These are phyloP conservation scores for Nezara viridula DNA, from an alignment of 2,888 invertebrate genomes.

Conservation along the genomic window DNA sequence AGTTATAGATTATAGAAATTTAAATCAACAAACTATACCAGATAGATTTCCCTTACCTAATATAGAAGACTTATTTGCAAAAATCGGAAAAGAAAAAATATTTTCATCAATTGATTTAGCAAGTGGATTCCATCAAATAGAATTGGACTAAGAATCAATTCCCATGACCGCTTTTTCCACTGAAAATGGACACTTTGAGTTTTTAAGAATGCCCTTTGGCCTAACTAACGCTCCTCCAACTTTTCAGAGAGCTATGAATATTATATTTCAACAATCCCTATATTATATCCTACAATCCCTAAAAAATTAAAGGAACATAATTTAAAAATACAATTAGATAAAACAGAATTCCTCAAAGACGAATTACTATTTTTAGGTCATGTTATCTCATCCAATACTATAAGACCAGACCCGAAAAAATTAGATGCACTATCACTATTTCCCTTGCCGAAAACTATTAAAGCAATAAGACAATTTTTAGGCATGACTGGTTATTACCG, in stretches of 20 bases:
- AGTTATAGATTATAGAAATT: background rate
- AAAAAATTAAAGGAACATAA: conserved; percentile 48
- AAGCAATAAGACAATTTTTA: too few relatives aligned
- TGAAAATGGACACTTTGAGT: background rate
- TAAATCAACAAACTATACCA: background rate
- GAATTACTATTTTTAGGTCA: conserved; percentile 46
- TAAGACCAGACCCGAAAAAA: conserved; percentile 52
- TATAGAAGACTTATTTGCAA: background rate
- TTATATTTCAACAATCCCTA: conserved; percentile 23
- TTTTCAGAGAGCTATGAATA: conserved; percentile 60
- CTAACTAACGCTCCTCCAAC: conserved; percentile 58
- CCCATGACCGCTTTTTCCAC: background rate
- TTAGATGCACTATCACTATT: conserved; percentile 43
- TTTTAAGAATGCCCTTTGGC: conserved; percentile 52
- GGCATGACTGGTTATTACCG: too few relatives aligned
- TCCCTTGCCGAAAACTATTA: conserved; percentile 8
- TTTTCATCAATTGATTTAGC: too few relatives aligned
- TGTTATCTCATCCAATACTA: conserved; percentile 8
- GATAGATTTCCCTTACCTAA: background rate
- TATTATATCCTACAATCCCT: conserved; percentile 57
- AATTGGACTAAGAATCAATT: background rate
- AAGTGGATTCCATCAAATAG: too few relatives aligned
- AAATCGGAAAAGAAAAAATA: too few relatives aligned
- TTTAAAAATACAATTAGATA: conserved; percentile 61
- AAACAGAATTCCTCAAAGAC: conserved; percentile 60